Percentiles rank a stretch among this genome's conserved stretches.
phyloP scores from a whole-genome alignment of 2,797 vertebrate species.

The Eupleurogrammus muticus region DNA sequence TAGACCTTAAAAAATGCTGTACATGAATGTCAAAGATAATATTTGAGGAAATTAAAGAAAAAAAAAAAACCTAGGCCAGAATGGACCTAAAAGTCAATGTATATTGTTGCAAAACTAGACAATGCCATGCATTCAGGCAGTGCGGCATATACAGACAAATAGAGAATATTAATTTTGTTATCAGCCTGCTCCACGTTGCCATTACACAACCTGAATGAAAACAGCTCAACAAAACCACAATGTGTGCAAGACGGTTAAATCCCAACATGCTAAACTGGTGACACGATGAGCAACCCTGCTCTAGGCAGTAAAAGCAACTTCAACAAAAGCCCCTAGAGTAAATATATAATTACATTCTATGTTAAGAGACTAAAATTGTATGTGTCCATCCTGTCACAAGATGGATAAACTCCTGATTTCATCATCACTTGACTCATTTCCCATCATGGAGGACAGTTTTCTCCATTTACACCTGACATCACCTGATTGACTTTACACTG shows the following conservation, averaged over 20 bases:
- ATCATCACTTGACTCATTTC: background rate
- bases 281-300: background rate
- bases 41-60: too few species aligned
- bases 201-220: background rate
- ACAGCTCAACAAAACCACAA: background rate
- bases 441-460: background rate
- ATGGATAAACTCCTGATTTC: background rate
- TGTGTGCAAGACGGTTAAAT: background rate
- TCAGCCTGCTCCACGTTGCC: background rate
- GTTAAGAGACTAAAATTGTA: background rate
- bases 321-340: background rate
- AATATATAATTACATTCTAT: conserved; percentile 4
- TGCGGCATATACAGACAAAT: too few species aligned
- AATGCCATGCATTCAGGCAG: background rate
- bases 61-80: background rate
- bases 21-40: too few species aligned
- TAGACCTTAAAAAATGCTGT: too few species aligned
- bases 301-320: background rate
- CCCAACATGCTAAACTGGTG: background rate
- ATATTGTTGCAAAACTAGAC: background rate
- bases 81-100: background rate
- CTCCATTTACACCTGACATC: background rate
- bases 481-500: background rate
- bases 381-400: background rate
- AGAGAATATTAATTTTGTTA: background rate